Conservation (phyloP, 2,113 vertebrate species). For the Balaenoptera acutorostrata region DNA sequence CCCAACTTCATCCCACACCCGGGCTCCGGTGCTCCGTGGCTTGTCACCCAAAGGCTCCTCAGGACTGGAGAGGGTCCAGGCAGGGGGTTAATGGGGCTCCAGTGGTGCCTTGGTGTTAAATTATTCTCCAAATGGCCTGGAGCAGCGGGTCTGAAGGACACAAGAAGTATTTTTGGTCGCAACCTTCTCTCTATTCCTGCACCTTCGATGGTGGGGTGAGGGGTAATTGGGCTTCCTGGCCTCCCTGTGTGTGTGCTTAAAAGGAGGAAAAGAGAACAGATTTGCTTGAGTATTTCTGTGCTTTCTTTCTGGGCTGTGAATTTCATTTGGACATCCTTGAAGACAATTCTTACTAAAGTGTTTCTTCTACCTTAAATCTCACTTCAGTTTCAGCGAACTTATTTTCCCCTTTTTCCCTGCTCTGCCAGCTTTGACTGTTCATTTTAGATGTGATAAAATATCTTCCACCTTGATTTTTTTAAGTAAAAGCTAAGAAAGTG, state of each 20-base stretch:
- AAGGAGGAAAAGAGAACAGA: neutral
- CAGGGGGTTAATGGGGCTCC: neutral
- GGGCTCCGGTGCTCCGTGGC: neutral
- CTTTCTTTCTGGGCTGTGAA: neutral
- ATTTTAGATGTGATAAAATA: neutral
- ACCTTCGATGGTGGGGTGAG: fast-evolving
- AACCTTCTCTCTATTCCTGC: neutral
- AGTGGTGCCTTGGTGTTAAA: neutral
- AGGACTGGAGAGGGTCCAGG: neutral
- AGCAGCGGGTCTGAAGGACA: neutral
- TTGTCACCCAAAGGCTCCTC: neutral
- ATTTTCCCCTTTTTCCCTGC: neutral
- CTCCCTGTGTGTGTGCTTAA: neutral
- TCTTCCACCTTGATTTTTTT: neutral
- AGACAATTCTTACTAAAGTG: neutral
- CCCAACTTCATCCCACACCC: neutral
- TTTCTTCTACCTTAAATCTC: neutral
- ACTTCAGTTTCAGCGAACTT: neutral
- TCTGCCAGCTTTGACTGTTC: neutral
- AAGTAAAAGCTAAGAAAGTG: neutral
- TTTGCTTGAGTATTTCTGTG: neutral
- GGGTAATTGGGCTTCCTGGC: neutral
- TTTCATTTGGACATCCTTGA: neutral
- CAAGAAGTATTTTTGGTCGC: neutral
- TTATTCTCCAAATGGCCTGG: neutral